A percentile compares a stretch with the other conserved stretches of the same genome.
Evolutionary conservation across 2,113 vertebrate genomes (phyloP).

Genomic region (Limnothrissa miodon): DNA sequence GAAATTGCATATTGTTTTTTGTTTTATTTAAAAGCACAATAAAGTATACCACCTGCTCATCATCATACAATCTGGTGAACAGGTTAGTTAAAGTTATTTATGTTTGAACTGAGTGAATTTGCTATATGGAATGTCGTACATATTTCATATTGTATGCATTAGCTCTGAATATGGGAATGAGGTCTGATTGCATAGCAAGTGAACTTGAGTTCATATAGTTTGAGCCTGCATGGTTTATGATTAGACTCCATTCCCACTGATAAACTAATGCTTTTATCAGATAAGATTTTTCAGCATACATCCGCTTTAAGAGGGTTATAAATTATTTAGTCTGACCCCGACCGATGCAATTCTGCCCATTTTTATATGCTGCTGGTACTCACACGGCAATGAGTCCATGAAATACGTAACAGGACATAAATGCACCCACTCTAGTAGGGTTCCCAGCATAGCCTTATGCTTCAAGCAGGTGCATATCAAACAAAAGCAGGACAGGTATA

Average conservation of each 20-base stretch:
- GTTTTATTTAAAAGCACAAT: background rate
- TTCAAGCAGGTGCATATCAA: background rate
- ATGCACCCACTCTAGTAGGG: slow-evolving; percentile 53
- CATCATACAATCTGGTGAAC: background rate
- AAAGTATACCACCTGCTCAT: background rate
- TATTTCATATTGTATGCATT: background rate
- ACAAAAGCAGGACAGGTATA: background rate
- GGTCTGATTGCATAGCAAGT: background rate
- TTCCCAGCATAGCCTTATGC: slow-evolving; percentile 56
- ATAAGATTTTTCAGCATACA: slow-evolving; percentile 69
- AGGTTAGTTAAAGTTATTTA: background rate
- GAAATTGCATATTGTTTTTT: background rate
- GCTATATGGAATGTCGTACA: background rate
- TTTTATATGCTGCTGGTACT: slow-evolving; percentile 56
- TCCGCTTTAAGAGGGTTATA: slow-evolving; percentile 70
- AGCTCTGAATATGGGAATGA: background rate
- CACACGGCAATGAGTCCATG: slow-evolving; percentile 68
- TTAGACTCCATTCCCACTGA: slow-evolving; percentile 55
- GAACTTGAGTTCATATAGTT: background rate
- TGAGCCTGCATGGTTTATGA: slow-evolving; percentile 56
- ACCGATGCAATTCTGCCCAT: slow-evolving; percentile 74
- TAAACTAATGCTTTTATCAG: slow-evolving; percentile 66
- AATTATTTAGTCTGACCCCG: slow-evolving; percentile 70
- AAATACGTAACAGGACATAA: slow-evolving; percentile 67
- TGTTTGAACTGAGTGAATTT: background rate